Evolutionary conservation across 23 tunicate genomes (phyloP).

Genomic region (Trididemnum miniatum): DNA sequence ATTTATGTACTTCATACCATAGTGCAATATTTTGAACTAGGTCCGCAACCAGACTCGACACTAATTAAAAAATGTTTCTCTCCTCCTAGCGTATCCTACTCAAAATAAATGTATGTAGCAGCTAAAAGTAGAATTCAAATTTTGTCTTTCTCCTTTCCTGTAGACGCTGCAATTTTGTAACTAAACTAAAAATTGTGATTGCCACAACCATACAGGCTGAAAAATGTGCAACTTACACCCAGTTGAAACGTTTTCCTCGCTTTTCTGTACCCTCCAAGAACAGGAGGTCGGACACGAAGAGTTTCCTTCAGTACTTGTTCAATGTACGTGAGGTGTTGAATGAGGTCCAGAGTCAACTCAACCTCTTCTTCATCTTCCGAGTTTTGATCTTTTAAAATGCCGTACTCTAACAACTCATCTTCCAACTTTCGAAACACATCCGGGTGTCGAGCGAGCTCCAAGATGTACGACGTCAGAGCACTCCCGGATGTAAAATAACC

Average conservation of each 20-base stretch:
- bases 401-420: slow-evolving; percentile 62
- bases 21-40: no score
- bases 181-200: no score
- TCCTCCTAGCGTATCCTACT: no score
- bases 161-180: no score
- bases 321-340: slow-evolving; percentile 51
- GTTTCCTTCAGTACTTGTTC: slow-evolving; percentile 90
- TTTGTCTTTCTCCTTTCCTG: no score
- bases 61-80: no score
- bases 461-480: slow-evolving; percentile 55
- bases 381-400: slow-evolving; percentile 29
- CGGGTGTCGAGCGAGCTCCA: slow-evolving; percentile 64
- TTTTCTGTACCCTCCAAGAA: slow-evolving; percentile 74
- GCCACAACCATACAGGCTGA: no score
- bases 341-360: slow-evolving; percentile 25
- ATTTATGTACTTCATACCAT: no score
- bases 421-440: slow-evolving; percentile 64
- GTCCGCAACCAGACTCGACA: no score
- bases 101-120: no score
- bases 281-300: slow-evolving; percentile 74
- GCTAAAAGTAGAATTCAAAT: no score
- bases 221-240: no score
- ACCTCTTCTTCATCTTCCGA: background rate
- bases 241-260: slow-evolving; percentile 83
- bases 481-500: slow-evolving; percentile 85